A percentile compares a stretch with the other conserved stretches of the same genome.
Evolutionary conservation across 2,113 vertebrate species (phyloP).

Genomic region (Siniperca chuatsi): DNA sequence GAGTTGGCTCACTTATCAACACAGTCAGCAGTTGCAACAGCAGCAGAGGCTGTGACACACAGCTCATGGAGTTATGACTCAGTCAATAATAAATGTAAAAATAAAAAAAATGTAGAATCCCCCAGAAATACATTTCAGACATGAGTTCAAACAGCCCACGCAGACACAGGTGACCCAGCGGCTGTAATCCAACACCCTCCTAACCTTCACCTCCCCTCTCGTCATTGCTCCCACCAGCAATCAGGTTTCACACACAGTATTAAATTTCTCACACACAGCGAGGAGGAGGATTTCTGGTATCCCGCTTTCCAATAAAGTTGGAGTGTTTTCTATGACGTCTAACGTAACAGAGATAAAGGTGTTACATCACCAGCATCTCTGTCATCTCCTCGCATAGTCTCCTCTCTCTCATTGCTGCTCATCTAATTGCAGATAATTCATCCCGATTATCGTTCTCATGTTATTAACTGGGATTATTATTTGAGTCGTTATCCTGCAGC

Average conservation of each 20-base stretch:
- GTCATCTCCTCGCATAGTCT: neutral
- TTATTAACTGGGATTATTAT: conserved; percentile 5
- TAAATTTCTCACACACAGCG: conserved; percentile 28
- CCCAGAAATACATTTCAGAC: neutral
- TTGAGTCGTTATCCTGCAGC: neutral
- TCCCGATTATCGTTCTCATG: neutral
- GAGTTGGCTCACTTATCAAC: no score
- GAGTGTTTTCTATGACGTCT: conserved; percentile 14
- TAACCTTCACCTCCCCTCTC: conserved; percentile 27
- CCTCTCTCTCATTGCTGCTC: neutral
- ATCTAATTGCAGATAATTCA: conserved; percentile 8
- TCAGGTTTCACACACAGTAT: conserved; percentile 64
- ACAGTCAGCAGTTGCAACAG: no score
- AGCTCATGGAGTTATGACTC: no score
- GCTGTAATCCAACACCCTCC: conserved; percentile 40
- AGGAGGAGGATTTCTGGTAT: conserved; percentile 24
- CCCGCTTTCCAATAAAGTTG: conserved; percentile 24
- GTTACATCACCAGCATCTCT: conserved; percentile 18
- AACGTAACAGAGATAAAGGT: neutral
- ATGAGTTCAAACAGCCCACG: neutral
- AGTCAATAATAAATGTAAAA: neutral
- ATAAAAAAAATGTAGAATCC: neutral
- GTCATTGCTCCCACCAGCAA: conserved; percentile 18
- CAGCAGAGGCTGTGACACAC: neutral
- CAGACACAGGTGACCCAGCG: neutral